Evolutionary conservation across 2,888 invertebrate genomes (phyloP).

Genomic region (Aphidoletes aphidimyza): DNA sequence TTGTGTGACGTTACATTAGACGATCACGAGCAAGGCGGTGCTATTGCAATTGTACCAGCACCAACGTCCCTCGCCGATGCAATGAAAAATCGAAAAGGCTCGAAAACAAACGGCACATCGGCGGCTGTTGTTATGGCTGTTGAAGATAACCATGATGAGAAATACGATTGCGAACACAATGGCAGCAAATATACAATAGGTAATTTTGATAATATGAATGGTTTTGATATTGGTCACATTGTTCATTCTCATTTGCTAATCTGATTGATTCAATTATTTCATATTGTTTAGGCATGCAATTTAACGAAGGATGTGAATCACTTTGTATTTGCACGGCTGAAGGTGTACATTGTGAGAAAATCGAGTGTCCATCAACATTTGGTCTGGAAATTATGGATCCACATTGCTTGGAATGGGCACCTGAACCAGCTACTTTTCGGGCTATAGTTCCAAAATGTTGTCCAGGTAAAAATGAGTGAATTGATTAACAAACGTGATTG

Average conservation of each 20-base stretch:
- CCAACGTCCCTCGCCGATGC: slow-evolving; percentile 59
- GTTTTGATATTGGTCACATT: not conserved
- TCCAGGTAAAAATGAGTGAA: no score
- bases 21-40: slow-evolving; percentile 73
- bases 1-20: slow-evolving; percentile 87
- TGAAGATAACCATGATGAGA: not conserved
- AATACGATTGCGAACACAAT: slow-evolving; percentile 64
- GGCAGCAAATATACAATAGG: slow-evolving; percentile 61
- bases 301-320: slow-evolving; percentile 84
- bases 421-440: slow-evolving; percentile 76
- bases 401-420: slow-evolving; percentile 87
- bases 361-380: slow-evolving; percentile 86
- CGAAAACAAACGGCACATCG: slow-evolving; percentile 57
- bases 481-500: no score
- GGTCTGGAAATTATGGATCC: slow-evolving; percentile 87
- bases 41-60: slow-evolving; percentile 58
- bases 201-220: not conserved
- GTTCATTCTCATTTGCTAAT: not conserved
- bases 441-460: slow-evolving; percentile 84
- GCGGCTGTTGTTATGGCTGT: not conserved
- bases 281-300: slow-evolving; percentile 73
- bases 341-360: slow-evolving; percentile 79
- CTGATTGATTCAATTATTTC: not conserved
- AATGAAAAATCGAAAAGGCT: slow-evolving; percentile 58
- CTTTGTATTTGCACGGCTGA: slow-evolving; percentile 79